Conservation (phyloP, 2,113 vertebrate species). For the Parus major region DNA sequence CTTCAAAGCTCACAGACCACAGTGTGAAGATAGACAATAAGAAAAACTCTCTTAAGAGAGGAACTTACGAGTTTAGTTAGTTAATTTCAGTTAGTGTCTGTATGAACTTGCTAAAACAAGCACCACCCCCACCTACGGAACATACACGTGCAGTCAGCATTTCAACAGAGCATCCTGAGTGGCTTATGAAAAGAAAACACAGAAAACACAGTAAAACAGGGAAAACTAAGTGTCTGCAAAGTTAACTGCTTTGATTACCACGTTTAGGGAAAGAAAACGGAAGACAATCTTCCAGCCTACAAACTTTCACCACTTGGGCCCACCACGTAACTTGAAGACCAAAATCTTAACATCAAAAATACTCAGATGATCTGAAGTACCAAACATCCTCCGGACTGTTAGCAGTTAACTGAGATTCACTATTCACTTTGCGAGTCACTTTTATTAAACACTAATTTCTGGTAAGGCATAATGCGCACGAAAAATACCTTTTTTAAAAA, state of each 20-base stretch:
- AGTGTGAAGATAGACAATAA: rapidly evolving
- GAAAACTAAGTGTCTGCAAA: neutral
- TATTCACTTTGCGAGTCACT: neutral
- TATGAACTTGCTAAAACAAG: neutral
- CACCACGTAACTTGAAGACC: neutral
- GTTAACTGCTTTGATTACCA: neutral
- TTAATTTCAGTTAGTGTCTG: neutral
- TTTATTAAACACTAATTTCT: neutral
- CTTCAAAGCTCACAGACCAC: neutral
- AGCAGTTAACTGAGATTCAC: neutral
- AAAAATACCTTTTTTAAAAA: rapidly evolving
- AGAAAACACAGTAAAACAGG: neutral
- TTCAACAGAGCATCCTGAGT: neutral
- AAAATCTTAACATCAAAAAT: neutral
- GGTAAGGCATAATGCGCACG: neutral
- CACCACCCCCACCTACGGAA: neutral
- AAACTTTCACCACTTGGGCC: neutral
- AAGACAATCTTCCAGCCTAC: neutral
- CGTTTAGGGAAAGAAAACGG: neutral
- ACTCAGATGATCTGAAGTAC: neutral
- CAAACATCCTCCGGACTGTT: neutral
- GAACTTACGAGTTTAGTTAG: neutral
- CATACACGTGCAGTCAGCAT: neutral
- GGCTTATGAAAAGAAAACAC: neutral
- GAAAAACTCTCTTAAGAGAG: neutral